phyloP scores from a whole-genome alignment of 2,888 invertebrate species.

The Eupithecia inturbata region DNA sequence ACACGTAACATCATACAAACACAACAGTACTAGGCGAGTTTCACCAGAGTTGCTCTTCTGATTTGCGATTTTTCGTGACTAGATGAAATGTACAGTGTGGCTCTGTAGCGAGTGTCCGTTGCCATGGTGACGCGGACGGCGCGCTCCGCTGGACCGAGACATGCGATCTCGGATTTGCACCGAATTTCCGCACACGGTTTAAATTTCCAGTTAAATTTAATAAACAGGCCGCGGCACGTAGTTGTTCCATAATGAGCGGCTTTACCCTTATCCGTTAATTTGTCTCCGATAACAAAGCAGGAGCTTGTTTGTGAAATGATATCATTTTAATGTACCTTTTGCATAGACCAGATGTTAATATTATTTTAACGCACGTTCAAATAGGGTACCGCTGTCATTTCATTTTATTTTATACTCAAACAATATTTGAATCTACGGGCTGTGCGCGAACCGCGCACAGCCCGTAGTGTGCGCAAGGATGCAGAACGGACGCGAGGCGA shows the following conservation, averaged over 20 bases:
- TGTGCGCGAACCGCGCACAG: too few relatives aligned
- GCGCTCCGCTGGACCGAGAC: constrained; percentile 38
- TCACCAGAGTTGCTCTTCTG: not conserved
- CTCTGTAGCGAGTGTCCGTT: constrained; percentile 34
- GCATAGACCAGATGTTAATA: not conserved
- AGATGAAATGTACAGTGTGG: not conserved
- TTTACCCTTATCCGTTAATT: constrained; percentile 19
- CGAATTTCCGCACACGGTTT: constrained; percentile 10
- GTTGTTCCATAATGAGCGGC: constrained; percentile 1
- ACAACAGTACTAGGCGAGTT: not conserved
- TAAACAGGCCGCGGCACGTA: constrained; percentile 11
- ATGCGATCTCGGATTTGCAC: constrained; percentile 36
- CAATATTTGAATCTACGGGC: too few relatives aligned
- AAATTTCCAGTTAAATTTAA: constrained; percentile 14
- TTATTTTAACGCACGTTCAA: not conserved
- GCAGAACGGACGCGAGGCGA: too few relatives aligned
- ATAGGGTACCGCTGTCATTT: too few relatives aligned
- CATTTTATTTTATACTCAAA: too few relatives aligned
- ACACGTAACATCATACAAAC: not conserved
- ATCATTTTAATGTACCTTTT: not conserved
- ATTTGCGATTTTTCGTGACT: not conserved
- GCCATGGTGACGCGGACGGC: constrained; percentile 44
- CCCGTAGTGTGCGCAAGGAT: too few relatives aligned
- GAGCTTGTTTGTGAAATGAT: constrained; percentile 7
- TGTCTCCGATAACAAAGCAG: constrained; percentile 17